Percentiles rank a stretch among this genome's conserved stretches.
These are phyloP conservation scores for Gymnarchus niloticus DNA, from an alignment of 2,113 vertebrate species.

Conservation along the genomic window DNA sequence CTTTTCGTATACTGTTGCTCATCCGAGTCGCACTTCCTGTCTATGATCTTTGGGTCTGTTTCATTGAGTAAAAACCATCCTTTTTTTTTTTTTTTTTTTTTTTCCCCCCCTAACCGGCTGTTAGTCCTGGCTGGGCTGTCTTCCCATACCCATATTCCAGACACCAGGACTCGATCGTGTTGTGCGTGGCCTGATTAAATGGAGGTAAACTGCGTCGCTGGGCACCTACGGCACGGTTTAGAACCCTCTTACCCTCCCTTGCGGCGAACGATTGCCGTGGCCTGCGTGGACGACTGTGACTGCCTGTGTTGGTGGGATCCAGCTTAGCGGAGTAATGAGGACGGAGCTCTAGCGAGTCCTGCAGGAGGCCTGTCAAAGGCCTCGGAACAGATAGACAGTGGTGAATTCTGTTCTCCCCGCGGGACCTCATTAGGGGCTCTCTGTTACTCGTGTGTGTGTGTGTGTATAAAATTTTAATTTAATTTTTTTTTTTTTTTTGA, in stretches of 20 bases:
- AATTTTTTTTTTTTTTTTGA: not conserved
- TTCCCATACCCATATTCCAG: no score
- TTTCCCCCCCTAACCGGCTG: no score
- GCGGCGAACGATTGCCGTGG: not conserved
- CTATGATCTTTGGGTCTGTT: no score
- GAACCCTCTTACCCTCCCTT: not conserved
- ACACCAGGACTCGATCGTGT: no score
- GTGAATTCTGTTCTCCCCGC: not conserved
- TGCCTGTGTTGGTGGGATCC: not conserved
- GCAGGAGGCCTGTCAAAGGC: not conserved
- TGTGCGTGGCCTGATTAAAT: no score
- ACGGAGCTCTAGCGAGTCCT: not conserved
- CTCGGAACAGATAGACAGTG: not conserved
- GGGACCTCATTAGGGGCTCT: slow-evolving; percentile 23
- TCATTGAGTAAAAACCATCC: no score
- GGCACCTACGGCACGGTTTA: not conserved
- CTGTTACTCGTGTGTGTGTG: not conserved
- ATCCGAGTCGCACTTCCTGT: no score
- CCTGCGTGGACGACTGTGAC: not conserved
- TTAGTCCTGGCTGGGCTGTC: no score
- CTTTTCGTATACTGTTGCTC: no score
- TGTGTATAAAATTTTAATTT: not conserved
- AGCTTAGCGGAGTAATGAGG: slow-evolving; percentile 12
- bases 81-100: no score
- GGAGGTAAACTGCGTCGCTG: no score